These are phyloP conservation scores for Coendou prehensilis DNA, from an alignment of 2,797 vertebrate species.

Conservation along the genomic window DNA sequence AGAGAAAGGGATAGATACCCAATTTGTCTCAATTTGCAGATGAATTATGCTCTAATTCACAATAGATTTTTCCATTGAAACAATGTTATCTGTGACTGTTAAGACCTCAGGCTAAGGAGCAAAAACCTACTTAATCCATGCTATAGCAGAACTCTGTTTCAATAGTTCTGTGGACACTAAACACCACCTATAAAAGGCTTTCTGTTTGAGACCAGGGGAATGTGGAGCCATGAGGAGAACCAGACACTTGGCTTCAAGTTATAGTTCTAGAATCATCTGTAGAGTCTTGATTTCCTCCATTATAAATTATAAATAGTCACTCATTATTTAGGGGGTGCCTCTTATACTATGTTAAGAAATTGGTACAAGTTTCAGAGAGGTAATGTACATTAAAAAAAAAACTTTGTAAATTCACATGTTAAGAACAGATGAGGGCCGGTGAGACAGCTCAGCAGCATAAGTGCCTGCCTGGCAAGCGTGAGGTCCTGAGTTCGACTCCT, in stretches of 20 bases:
- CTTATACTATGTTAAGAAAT: neutral
- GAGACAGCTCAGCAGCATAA: too few species aligned
- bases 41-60: conserved; percentile 59
- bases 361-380: neutral
- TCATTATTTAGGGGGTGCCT: neutral
- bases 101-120: conserved; percentile 4
- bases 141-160: neutral
- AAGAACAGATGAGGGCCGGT: neutral
- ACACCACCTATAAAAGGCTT: neutral
- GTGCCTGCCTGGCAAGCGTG: too few species aligned
- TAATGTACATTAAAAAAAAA: conserved; percentile 1
- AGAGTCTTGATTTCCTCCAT: neutral
- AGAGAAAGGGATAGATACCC: neutral
- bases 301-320: neutral
- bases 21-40: neutral
- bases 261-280: neutral
- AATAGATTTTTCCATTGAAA: conserved; percentile 78
- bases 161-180: neutral
- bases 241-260: neutral
- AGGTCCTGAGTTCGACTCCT: too few species aligned
- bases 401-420: conserved; percentile 39
- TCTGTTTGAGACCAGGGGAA: neutral
- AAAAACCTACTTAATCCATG: conserved; percentile 22
- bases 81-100: conserved; percentile 47
- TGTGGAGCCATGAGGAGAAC: neutral